phyloP scores from a whole-genome alignment of 2,113 vertebrate genomes.

The Australoheros scitulus region DNA sequence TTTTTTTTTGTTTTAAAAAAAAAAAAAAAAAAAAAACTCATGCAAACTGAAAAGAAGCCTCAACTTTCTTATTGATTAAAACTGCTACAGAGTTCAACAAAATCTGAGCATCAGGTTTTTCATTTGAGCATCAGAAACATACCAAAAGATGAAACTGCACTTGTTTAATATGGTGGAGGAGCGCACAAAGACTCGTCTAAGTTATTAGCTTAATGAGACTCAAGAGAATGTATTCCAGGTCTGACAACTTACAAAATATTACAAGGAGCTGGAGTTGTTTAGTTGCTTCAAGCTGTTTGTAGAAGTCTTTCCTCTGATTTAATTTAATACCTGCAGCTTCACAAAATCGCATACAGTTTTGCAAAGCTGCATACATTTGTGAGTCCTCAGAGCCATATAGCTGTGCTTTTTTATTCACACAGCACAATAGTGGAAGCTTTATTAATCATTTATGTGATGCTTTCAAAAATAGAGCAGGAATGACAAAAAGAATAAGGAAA shows the following conservation, averaged over 20 bases:
- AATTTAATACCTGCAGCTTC: neutral
- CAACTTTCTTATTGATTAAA: neutral
- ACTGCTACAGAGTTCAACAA: neutral
- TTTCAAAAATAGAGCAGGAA: neutral
- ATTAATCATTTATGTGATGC: neutral
- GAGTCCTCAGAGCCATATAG: neutral
- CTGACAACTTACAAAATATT: neutral
- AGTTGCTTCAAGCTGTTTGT: neutral
- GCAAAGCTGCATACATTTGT: too few relatives aligned
- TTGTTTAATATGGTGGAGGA: neutral
- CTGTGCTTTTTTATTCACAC: neutral
- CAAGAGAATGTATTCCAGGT: neutral
- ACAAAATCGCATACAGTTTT: neutral
- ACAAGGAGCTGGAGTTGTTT: neutral
- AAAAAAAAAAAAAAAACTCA: neutral
- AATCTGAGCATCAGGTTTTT: neutral
- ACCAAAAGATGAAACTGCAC: neutral
- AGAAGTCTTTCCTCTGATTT: neutral
- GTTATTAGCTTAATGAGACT: neutral
- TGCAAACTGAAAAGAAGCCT: neutral
- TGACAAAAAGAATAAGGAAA: neutral
- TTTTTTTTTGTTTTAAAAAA: too few relatives aligned
- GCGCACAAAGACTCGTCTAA: neutral
- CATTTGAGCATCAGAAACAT: neutral
- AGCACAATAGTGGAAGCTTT: neutral